Evolutionary conservation across 2,113 vertebrate species (phyloP).

Genomic region (Epinephelus moara): DNA sequence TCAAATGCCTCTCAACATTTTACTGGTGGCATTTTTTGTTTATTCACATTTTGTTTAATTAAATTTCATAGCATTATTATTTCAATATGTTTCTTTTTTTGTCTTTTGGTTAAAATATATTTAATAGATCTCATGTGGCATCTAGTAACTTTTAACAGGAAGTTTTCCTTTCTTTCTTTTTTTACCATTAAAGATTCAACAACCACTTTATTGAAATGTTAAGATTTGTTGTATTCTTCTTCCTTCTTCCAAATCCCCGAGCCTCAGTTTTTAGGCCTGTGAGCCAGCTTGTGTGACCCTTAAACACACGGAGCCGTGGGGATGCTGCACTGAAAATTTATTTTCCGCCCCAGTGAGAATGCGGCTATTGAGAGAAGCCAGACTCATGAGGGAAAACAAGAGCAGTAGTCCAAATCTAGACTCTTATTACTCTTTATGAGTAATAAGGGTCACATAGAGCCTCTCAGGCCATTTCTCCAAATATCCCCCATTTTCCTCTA

Average conservation of each 20-base stretch:
- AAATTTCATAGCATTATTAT: neutral
- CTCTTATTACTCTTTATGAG: constrained; percentile 59
- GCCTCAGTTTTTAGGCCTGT: neutral
- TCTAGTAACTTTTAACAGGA: neutral
- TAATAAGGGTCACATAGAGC: constrained; percentile 56
- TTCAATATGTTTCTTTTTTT: neutral
- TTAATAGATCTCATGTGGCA: neutral
- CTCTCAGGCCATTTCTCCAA: constrained; percentile 63
- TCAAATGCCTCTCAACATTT: too few relatives aligned
- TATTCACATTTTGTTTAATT: neutral
- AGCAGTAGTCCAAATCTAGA: constrained; percentile 53
- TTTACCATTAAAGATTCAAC: too few relatives aligned
- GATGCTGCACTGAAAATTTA: constrained; percentile 32
- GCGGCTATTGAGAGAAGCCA: constrained; percentile 30
- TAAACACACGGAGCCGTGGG: neutral
- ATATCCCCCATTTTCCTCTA: constrained; percentile 59
- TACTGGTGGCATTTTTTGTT: neutral
- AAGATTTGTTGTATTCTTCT: neutral
- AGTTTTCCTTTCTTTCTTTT: too few relatives aligned
- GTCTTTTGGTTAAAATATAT: neutral
- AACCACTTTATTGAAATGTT: too few relatives aligned
- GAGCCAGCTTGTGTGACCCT: constrained; percentile 13
- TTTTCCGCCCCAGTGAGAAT: constrained; percentile 58
- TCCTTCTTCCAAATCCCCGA: neutral
- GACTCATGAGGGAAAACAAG: constrained; percentile 46